phyloP scores from a whole-genome alignment of 2,888 invertebrate genomes.

The Temnothorax unifasciatus region DNA sequence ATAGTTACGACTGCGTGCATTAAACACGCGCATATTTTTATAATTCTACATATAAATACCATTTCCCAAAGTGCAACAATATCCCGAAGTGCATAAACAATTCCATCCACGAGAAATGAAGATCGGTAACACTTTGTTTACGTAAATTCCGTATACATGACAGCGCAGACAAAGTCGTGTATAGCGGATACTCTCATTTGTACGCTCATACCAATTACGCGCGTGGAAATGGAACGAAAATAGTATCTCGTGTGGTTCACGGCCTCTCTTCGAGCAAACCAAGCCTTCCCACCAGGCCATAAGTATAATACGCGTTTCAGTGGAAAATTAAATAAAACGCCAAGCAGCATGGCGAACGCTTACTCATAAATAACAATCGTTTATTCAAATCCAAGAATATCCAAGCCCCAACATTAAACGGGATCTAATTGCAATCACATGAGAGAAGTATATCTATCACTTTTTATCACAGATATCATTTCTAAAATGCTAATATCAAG shows the following conservation, averaged over 20 bases:
- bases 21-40: neutral
- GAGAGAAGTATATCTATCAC: neutral
- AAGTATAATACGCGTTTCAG: slow-evolving; percentile 28
- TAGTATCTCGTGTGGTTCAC: slow-evolving; percentile 41
- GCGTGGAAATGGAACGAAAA: slow-evolving; percentile 53
- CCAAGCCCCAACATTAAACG: neutral
- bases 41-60: neutral
- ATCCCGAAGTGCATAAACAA: slow-evolving; percentile 13
- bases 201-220: slow-evolving; percentile 32
- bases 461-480: neutral
- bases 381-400: neutral
- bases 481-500: neutral
- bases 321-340: slow-evolving; percentile 48
- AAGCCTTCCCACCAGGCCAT: neutral
- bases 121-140: slow-evolving; percentile 37
- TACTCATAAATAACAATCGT: slow-evolving; percentile 35
- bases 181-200: slow-evolving; percentile 18
- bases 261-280: slow-evolving; percentile 26
- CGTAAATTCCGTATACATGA: slow-evolving; percentile 36
- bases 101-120: neutral
- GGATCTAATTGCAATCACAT: neutral
- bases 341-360: neutral
- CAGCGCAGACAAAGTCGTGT: neutral
- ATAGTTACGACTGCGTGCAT: neutral
- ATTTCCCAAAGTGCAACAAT: neutral